Evolutionary conservation across 2,888 invertebrate genomes (phyloP).

Genomic region (Chirona hameri): DNA sequence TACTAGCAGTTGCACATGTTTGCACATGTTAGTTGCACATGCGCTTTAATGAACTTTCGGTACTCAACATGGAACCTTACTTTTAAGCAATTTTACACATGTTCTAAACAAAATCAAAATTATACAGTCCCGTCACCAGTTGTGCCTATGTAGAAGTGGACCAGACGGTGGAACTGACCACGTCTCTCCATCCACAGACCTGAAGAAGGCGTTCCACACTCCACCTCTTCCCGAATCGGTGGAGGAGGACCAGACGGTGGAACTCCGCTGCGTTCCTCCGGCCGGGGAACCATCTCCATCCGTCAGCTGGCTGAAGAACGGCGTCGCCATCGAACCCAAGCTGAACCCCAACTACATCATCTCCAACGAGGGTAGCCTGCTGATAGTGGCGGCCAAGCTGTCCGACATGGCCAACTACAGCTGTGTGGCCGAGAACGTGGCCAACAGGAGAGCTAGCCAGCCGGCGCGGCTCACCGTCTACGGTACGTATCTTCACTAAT

Average conservation of each 20-base stretch:
- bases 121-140: too few species aligned
- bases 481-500: slow-evolving; percentile 69
- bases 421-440: slow-evolving; percentile 90
- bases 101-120: too few species aligned
- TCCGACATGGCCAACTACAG: slow-evolving; percentile 93
- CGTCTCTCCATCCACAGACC: slow-evolving; percentile 58
- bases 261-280: slow-evolving; percentile 82
- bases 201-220: slow-evolving; percentile 81
- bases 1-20: too few species aligned
- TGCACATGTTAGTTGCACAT: too few species aligned
- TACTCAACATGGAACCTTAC: too few species aligned
- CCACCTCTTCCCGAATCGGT: slow-evolving; percentile 77
- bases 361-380: slow-evolving; percentile 74
- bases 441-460: slow-evolving; percentile 76
- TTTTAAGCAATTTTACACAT: too few species aligned
- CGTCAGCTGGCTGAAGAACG: slow-evolving; percentile 76
- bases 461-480: slow-evolving; percentile 84
- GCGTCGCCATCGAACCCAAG: slow-evolving; percentile 60
- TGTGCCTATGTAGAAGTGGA: too few species aligned
- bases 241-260: slow-evolving; percentile 76
- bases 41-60: too few species aligned
- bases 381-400: slow-evolving; percentile 75
- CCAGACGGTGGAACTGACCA: too few species aligned
- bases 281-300: slow-evolving; percentile 81
- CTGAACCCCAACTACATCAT: slow-evolving; percentile 59